These are phyloP conservation scores for Micoletzkya japonica DNA, from an alignment of 2,888 invertebrate species.

Conservation along the genomic window DNA sequence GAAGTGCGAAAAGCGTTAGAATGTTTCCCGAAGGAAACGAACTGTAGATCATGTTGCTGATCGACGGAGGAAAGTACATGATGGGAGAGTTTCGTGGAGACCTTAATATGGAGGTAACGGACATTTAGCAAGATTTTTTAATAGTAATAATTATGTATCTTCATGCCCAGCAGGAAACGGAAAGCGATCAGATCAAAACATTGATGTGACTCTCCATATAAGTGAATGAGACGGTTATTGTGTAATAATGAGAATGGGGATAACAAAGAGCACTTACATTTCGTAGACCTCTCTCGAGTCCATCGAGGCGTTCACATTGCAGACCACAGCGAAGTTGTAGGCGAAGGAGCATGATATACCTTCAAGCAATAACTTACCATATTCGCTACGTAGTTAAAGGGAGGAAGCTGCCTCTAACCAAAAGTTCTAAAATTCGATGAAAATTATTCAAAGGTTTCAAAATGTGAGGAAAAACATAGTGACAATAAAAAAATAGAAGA, in stretches of 20 bases:
- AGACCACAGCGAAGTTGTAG: conserved; percentile 30
- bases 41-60: conserved; percentile 21
- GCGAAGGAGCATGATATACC: conserved; percentile 29
- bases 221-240: neutral
- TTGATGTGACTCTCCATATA: neutral
- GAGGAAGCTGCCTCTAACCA: too few species aligned
- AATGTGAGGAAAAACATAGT: too few species aligned
- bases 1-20: conserved; percentile 11
- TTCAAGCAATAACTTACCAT: too few species aligned
- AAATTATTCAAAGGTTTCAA: too few species aligned
- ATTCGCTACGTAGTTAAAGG: too few species aligned
- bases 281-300: conserved; percentile 13
- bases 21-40: conserved; percentile 28
- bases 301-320: conserved; percentile 21
- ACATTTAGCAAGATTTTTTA: neutral
- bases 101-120: neutral
- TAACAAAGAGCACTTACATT: neutral
- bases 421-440: too few species aligned
- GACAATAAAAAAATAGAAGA: too few species aligned
- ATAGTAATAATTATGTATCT: neutral
- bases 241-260: neutral
- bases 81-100: conserved; percentile 5
- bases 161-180: neutral
- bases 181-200: too few species aligned
- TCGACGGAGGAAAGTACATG: conserved; percentile 24